Percentiles rank a stretch among this genome's conserved stretches.
Conservation (phyloP, 2,797 vertebrate genomes). For the Pangasius mekongensis region DNA sequence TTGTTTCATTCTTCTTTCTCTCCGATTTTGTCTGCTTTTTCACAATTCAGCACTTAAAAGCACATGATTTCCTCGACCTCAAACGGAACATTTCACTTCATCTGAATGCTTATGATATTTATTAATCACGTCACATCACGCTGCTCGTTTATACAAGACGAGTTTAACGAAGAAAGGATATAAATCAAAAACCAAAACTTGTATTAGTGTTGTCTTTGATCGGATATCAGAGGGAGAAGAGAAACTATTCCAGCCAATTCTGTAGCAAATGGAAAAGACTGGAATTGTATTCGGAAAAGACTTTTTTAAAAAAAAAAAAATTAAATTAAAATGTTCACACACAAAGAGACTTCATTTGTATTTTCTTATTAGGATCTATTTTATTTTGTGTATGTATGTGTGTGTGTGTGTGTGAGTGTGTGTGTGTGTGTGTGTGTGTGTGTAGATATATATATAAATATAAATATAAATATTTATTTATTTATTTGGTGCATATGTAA, state of each 20-base stretch:
- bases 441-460: no score
- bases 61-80: neutral
- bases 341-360: no score
- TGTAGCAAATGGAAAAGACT: neutral
- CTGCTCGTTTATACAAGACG: neutral
- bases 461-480: no score
- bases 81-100: neutral
- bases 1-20: neutral
- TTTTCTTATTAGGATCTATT: no score
- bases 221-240: no score
- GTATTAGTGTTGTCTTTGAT: no score
- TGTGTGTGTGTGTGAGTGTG: no score
- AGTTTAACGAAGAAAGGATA: neutral
- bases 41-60: neutral
- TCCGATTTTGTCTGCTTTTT: neutral
- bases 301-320: no score
- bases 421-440: no score
- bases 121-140: neutral
- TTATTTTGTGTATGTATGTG: no score
- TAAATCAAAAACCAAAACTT: neutral
- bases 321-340: no score
- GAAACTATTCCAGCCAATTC: neutral
- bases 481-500: neutral
- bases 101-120: neutral
- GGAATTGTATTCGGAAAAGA: neutral